Evolutionary conservation across 2,888 invertebrate species (phyloP).

Genomic region (Steinernema hermaphroditum): DNA sequence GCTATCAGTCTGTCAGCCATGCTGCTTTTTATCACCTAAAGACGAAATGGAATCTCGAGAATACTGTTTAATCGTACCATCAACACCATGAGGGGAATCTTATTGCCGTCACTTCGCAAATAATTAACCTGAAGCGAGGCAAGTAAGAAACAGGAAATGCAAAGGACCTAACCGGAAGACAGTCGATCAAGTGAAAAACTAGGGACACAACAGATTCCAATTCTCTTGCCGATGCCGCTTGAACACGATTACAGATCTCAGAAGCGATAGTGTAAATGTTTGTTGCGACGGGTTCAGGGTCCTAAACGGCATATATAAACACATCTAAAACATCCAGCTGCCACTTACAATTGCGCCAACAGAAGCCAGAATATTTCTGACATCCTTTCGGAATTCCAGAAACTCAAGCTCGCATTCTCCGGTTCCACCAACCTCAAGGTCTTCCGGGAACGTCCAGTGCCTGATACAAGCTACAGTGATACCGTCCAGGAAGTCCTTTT

Average conservation of each 20-base stretch:
- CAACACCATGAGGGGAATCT: neutral
- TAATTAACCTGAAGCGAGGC: neutral
- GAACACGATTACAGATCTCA: neutral
- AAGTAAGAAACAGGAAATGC: too few species aligned
- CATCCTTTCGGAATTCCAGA: conserved; percentile 48
- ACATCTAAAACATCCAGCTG: too few species aligned
- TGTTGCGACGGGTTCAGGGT: neutral
- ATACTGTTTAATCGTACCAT: neutral
- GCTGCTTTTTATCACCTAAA: conserved; percentile 68
- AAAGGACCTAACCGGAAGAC: conserved; percentile 1
- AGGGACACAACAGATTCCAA: neutral
- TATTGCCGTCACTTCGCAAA: neutral
- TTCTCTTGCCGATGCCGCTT: neutral
- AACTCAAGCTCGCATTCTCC: conserved; percentile 55
- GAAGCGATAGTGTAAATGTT: neutral
- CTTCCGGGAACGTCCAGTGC: conserved; percentile 37
- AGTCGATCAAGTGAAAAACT: neutral
- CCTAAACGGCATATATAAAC: neutral
- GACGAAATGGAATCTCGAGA: neutral
- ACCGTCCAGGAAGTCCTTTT: neutral
- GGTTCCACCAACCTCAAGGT: conserved; percentile 49
- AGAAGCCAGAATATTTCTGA: conserved; percentile 44
- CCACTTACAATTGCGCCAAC: conserved; percentile 44
- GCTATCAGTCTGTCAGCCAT: conserved; percentile 69
- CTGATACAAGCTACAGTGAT: neutral